Conservation (phyloP, 2,888 invertebrate genomes). For the Molanna angustata region DNA sequence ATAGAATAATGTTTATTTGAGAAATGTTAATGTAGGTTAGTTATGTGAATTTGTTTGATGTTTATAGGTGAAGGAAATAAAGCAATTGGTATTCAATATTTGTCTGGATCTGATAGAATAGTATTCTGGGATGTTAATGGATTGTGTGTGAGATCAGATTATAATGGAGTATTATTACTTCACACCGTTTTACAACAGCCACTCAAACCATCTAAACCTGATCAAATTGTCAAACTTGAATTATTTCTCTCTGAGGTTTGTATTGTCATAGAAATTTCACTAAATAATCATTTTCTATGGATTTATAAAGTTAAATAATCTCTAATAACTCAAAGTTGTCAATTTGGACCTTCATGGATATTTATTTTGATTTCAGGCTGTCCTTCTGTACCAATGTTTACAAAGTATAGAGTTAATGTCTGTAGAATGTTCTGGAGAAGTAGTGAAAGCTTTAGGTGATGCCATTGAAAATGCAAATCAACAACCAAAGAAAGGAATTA, state of each 20-base stretch:
- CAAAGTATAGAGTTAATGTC: constrained; percentile 70
- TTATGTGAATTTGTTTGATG: too few species aligned
- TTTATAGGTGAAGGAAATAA: constrained; percentile 62
- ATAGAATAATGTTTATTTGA: too few species aligned
- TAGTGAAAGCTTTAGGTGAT: constrained; percentile 72
- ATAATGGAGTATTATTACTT: constrained; percentile 85
- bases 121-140: constrained; percentile 79
- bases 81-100: constrained; percentile 68
- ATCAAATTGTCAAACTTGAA: constrained; percentile 79
- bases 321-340: neutral
- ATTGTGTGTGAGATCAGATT: constrained; percentile 83
- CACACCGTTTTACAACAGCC: constrained; percentile 88
- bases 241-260: constrained; percentile 80
- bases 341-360: too few species aligned
- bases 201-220: constrained; percentile 68
- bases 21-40: too few species aligned
- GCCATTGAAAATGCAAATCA: constrained; percentile 70
- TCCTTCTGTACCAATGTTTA: constrained; percentile 78
- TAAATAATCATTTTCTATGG: too few species aligned
- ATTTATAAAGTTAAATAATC: neutral
- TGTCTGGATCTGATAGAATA: constrained; percentile 77
- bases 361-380: constrained; percentile 55
- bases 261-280: too few species aligned
- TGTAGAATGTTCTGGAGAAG: constrained; percentile 74
- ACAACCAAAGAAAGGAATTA: constrained; percentile 78